Base-by-base conservation (phyloP, 2,113 vertebrate species). In the Centrocercus urophasianus region DNA sequence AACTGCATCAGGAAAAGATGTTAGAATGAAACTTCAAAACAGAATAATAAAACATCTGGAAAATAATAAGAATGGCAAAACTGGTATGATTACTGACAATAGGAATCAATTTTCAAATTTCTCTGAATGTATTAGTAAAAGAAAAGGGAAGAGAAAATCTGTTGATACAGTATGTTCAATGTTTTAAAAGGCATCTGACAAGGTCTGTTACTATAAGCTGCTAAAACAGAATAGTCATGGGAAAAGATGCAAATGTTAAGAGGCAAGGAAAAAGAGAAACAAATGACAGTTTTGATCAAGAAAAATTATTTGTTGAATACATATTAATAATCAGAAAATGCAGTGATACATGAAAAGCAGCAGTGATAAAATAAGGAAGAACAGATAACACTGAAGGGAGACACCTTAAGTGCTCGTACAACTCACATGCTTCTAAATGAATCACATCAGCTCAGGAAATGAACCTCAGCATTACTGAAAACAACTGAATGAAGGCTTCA, bases 361-460 rank as follows among this genome's bases (percentile, higher is more conserved):
- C 32, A 71, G 28, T 56, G 38, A 89, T 83, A 63, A 16, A 11
- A 40, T 16, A 71, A 85, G 70, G 43, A 80, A 82, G 66, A 93
- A 70, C 24, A 60, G 50, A 36, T 88, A 75, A 59, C 64, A 83
- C 60, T 60, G 84, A 86, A 74, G 70, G 66, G 65, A 93, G 57
- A 69, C 65, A 87, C 50, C 8, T 81, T 85, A 96, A 83, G 47
- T 32, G 3, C 64, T 90, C 72, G 34, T 77, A 83, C 14, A 24
- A 71, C 43, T 93, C 36, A 67, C 27, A 30, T 42, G 40, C 34
- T 92, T 72, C 81, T 85, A 85, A 89, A 91, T 91, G 73, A 93
- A 88, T 88, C 75, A 59, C 83, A 93, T 80, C 72, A 86, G 52
- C 74, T 93, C 81, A 89, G 78, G 90, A 93, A 88, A 90, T 74